phyloP scores from a whole-genome alignment of 1,140 invertebrate genomes.

The Anastatus disparis region DNA sequence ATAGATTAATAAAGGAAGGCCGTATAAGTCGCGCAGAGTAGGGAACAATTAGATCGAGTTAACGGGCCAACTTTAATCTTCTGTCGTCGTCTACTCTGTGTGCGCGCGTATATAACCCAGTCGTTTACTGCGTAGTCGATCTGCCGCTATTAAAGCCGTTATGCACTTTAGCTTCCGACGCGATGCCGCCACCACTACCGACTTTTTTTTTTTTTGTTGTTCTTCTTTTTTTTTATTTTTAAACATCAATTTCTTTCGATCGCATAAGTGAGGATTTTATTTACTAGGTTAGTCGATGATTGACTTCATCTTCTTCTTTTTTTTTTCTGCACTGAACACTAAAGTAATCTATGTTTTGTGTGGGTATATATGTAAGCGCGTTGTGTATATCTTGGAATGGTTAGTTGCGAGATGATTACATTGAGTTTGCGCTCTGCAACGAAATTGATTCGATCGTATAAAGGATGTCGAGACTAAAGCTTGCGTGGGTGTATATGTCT shows the following conservation, averaged over 20 bases:
- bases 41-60: slow-evolving; percentile 68
- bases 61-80: slow-evolving; percentile 66
- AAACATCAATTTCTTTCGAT: slow-evolving; percentile 13
- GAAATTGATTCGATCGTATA: not conserved
- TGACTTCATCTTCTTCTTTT: not conserved
- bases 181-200: slow-evolving; percentile 15
- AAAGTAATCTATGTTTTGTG: too few relatives aligned
- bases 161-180: slow-evolving; percentile 54
- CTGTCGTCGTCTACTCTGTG: slow-evolving; percentile 66
- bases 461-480: not conserved
- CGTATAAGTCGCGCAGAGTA: slow-evolving; percentile 53
- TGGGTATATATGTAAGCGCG: too few relatives aligned
- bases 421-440: not conserved
- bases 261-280: too few relatives aligned
- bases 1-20: slow-evolving; percentile 66
- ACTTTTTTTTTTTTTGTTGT: too few relatives aligned
- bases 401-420: slow-evolving; percentile 33
- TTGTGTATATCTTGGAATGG: too few relatives aligned
- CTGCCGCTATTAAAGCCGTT: slow-evolving; percentile 65
- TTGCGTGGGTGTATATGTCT: not conserved
- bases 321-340: not conserved
- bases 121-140: slow-evolving; percentile 66
- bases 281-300: not conserved
- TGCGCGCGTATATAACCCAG: too few relatives aligned
- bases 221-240: too few relatives aligned